These are phyloP conservation scores for Chelon labrosus DNA, from an alignment of 2,797 vertebrate genomes.

Conservation along the genomic window DNA sequence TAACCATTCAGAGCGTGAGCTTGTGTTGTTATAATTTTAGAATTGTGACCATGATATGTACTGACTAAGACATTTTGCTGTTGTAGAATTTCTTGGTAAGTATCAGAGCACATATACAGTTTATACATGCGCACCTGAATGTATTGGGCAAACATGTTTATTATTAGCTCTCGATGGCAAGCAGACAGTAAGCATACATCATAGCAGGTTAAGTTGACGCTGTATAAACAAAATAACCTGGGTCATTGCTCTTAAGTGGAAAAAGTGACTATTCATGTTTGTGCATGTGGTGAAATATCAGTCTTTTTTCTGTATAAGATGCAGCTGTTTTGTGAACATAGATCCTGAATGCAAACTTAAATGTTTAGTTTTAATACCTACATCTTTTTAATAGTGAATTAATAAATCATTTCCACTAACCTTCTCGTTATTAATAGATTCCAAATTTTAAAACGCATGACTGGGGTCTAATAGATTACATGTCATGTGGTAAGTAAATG, in stretches of 20 bases:
- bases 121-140: no score
- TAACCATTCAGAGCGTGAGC: no score
- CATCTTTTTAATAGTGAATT: not conserved
- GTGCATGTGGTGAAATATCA: not conserved
- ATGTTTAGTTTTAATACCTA: not conserved
- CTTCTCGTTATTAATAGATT: not conserved
- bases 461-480: no score
- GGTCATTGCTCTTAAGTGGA: not conserved
- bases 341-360: no score
- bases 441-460: not conserved
- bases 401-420: not conserved
- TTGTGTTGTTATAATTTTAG: slow-evolving; percentile 4
- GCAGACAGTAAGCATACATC: no score
- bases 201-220: not conserved
- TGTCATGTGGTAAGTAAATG: no score
- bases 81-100: no score
- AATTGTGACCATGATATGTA: not conserved
- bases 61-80: not conserved
- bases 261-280: not conserved
- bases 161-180: no score
- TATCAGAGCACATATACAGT: no score
- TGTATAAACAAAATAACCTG: not conserved
- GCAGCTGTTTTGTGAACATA: not conserved
- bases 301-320: no score
- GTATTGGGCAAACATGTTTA: no score